Evolutionary conservation across 2,888 invertebrate species (phyloP).

Genomic region (Boloria euphrosyne): DNA sequence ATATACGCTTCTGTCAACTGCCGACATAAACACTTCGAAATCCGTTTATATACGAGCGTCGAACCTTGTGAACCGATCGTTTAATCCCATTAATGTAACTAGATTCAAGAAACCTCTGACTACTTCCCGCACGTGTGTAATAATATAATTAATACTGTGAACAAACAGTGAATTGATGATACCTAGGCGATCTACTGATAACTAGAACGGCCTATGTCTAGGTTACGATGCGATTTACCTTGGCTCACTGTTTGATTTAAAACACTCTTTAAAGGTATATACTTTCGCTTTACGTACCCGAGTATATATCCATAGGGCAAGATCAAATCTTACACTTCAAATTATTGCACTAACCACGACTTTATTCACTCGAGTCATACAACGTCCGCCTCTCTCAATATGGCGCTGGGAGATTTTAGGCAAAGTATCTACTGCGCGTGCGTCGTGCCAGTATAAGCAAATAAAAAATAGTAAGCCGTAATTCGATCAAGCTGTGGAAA

Average conservation of each 20-base stretch:
- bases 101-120: constrained; percentile 89
- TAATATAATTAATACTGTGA: constrained; percentile 86
- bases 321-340: constrained; percentile 81
- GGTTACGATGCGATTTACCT: constrained; percentile 79
- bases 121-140: constrained; percentile 84
- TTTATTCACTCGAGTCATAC: constrained; percentile 82
- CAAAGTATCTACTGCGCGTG: constrained; percentile 81
- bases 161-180: constrained; percentile 83
- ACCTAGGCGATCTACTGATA: constrained; percentile 83
- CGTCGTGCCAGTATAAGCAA: constrained; percentile 75
- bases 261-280: constrained; percentile 59
- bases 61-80: constrained; percentile 82
- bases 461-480: constrained; percentile 63
- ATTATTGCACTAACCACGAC: constrained; percentile 81
- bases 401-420: constrained; percentile 86
- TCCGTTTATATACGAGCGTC: constrained; percentile 83
- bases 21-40: constrained; percentile 84
- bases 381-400: constrained; percentile 89
- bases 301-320: constrained; percentile 83
- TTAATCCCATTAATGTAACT: constrained; percentile 90
- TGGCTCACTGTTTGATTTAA: constrained; percentile 55
- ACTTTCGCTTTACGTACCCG: constrained; percentile 77
- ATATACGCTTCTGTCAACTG: constrained; percentile 85
- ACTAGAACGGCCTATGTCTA: constrained; percentile 85
- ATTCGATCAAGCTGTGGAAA: constrained; percentile 52